phyloP scores from a whole-genome alignment of 2,888 invertebrate genomes.

The Cephus pulcher region DNA sequence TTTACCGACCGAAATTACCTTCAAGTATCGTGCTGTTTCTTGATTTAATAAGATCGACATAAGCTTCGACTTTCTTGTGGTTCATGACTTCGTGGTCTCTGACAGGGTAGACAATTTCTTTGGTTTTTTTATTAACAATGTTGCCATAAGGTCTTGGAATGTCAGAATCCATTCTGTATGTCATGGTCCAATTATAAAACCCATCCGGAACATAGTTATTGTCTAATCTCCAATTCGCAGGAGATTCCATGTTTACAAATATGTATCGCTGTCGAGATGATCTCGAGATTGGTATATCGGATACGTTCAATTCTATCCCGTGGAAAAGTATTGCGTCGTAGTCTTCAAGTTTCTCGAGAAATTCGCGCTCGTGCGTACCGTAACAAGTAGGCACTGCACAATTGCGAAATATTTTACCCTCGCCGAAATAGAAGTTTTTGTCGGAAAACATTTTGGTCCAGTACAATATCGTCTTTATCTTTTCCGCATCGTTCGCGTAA shows the following conservation, averaged over 20 bases:
- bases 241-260: slow-evolving; percentile 64
- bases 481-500: neutral
- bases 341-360: neutral
- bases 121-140: slow-evolving; percentile 43
- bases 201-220: slow-evolving; percentile 27
- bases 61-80: neutral
- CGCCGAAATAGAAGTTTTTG: neutral
- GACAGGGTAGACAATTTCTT: neutral
- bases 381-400: neutral
- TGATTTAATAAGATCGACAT: neutral
- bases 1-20: neutral
- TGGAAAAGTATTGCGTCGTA: neutral
- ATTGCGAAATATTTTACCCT: neutral
- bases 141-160: slow-evolving; percentile 61
- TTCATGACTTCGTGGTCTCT: neutral
- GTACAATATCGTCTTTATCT: neutral
- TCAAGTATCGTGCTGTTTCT: neutral
- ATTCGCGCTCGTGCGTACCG: neutral
- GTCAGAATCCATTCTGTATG: slow-evolving; percentile 67
- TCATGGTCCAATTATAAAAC: slow-evolving; percentile 70
- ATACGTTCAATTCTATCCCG: neutral
- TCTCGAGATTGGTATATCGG: slow-evolving; percentile 31
- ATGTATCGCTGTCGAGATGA: slow-evolving; percentile 64
- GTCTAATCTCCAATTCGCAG: slow-evolving; percentile 25
- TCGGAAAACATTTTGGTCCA: neutral